phyloP scores from a whole-genome alignment of 2,113 vertebrate species.

The Butorides virescens region DNA sequence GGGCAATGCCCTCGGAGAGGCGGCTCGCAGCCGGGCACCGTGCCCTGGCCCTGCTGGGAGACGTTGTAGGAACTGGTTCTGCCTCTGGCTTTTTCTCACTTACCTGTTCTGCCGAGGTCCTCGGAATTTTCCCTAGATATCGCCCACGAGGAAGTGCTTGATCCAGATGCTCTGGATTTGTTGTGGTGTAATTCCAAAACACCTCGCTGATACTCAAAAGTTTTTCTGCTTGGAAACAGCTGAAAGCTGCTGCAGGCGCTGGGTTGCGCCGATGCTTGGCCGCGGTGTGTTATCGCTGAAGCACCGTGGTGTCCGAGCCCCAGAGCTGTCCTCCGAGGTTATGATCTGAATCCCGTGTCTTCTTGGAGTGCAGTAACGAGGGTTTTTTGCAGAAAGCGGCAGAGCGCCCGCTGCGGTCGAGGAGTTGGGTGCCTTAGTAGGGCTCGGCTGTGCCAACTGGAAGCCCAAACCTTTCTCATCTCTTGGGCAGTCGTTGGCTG shows the following conservation, averaged over 20 bases:
- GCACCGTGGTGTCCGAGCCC: fast-evolving
- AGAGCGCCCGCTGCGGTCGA: neutral
- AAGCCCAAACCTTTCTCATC: neutral
- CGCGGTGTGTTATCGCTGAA: fast-evolving
- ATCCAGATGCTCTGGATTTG: neutral
- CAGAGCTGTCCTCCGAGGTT: neutral
- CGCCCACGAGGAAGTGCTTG: neutral
- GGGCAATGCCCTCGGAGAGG: neutral
- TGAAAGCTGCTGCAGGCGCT: neutral
- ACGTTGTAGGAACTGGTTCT: neutral
- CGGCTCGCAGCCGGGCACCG: fast-evolving
- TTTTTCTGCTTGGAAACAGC: neutral
- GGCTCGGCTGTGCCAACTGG: neutral
- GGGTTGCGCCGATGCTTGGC: fast-evolving
- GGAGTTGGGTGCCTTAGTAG: neutral
- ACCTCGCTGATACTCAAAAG: neutral
- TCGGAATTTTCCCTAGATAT: neutral
- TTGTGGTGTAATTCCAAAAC: neutral
- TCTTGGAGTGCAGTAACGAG: fast-evolving
- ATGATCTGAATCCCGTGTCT: fast-evolving
- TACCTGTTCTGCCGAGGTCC: neutral
- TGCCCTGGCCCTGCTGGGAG: neutral
- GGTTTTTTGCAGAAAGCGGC: neutral
- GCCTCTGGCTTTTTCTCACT: neutral
- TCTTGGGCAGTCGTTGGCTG: neutral